phyloP scores from a whole-genome alignment of 2,113 vertebrate genomes.

The Tachysurus fulvidraco region DNA sequence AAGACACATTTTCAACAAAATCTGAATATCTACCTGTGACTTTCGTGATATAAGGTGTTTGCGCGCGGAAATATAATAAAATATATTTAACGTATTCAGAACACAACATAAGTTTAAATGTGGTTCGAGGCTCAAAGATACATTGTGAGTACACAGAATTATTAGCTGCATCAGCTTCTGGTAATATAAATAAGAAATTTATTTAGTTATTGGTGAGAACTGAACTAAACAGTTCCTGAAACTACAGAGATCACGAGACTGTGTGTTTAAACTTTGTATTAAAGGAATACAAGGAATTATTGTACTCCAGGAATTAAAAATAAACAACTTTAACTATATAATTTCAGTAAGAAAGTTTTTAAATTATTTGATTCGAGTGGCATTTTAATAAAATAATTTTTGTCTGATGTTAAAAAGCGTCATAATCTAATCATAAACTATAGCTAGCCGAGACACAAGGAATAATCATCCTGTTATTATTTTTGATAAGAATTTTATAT shows the following conservation, averaged over 20 bases:
- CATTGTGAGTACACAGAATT: neutral
- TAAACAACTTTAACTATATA: neutral
- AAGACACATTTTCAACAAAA: too few species aligned
- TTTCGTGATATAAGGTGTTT: too few species aligned
- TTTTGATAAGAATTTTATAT: neutral
- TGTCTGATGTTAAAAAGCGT: too few species aligned
- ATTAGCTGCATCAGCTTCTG: neutral
- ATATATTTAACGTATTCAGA: neutral
- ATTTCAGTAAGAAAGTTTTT: neutral
- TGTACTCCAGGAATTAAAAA: neutral
- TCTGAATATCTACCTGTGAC: too few species aligned
- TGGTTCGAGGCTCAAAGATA: neutral
- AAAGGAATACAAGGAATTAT: too few species aligned
- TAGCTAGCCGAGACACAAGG: neutral
- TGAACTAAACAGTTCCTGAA: neutral
- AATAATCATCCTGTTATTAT: neutral
- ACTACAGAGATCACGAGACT: too few species aligned
- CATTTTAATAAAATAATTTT: neutral
- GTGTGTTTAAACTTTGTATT: too few species aligned
- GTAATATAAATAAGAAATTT: neutral
- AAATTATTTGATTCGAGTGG: neutral
- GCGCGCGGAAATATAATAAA: neutral
- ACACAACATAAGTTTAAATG: neutral
- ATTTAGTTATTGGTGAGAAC: neutral
- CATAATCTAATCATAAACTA: neutral